Evolutionary conservation across 1,140 invertebrate genomes (phyloP), one percentile per base, ranked within the genome.

Genomic region (Ceratitis capitata): DNA sequence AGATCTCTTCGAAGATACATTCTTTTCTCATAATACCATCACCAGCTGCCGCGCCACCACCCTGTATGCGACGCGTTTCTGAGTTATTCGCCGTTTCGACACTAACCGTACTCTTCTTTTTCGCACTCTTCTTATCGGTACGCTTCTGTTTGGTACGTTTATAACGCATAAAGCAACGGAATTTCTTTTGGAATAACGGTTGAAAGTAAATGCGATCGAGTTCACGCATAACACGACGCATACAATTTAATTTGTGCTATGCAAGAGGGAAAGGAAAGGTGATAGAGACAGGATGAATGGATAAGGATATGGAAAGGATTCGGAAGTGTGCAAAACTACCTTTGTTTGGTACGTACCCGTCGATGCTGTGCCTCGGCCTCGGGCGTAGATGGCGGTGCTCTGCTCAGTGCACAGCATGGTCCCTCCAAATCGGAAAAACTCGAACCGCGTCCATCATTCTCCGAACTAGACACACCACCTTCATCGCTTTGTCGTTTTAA

Each of bases 401-500:
- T 86, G 58, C 88, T 87, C 61, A 89, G 88, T 12, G 90, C 89
- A 88, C 91, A 92, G 85, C 91, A 92, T 14, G 91, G 91, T 49
- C 91, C 91, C 84, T 92, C 91, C 42, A 91, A 85, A 84, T 92
- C 91, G 29, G 91, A 92, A 51, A 86, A 85, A 14, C 88, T 89
- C 3, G 88, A 89, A 85, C 87, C 88, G 82, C 91, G 91, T 85
- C 90, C 89, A 82, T 92, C 91, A 58, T 92, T 91, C 42, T 92
- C 91, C 14, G 91, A 92, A 86, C 94, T 95, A 32, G 94, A 95
- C n/a, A 95, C 94, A 87, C 95, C 95, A 23, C 95, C 96, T 91
- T 96, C 95, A 88, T 96, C 95, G 92, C 96, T 96, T 87, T 53
- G 12, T 47, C 19, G 9, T 29, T 45, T n/a, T 61, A 45, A 10